Base-by-base conservation (phyloP, 2,797 vertebrate species). In the Trematomus bernacchii region DNA sequence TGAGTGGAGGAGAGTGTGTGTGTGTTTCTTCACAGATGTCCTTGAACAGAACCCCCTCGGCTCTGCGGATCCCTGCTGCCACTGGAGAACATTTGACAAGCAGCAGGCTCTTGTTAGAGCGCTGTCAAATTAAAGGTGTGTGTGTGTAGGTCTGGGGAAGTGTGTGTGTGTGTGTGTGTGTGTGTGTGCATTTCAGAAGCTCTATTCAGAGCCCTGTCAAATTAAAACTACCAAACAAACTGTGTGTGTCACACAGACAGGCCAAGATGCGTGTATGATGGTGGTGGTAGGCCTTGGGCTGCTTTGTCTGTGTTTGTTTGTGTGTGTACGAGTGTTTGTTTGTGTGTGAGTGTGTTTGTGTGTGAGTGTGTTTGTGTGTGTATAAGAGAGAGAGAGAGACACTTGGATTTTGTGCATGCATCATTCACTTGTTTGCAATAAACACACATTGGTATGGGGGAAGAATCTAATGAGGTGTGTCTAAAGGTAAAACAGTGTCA, bases 171-270 rank as follows among this genome's bases (percentile, higher is more conserved):
- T 60, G 21, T 44, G 70, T 46, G 62, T 57, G 42, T 61, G 60
- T 77, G 74, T 84, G 82, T 87, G 82, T 82, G 77, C 61, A 66
- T 85, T 87, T 92, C 82, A 85, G 80, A 78, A 76, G 71, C 90
- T 88, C 87, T 90, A 90, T 91, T 90, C 91, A 87, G 89, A 91
- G 92, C 88, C 83, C 93, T 94, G 94, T 95, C 94, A 94, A 94
- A 93, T 94, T 93, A 94, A 92, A 94, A 91, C 81, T 93, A 95
- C 93, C 92, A 95, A 95, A 95, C 94, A 95, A 95, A 94, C 91
- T 89, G 86, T 85, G 92, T 74, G 88, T 91, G 92, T 91, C 89
- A 92, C 85, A 90, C 83, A 90, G 88, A 89, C 88, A 91, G 88
- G 84, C 85, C 86, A 65, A 85, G 88, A 82, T 42, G 74, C 16